Evolutionary conservation across 2,113 vertebrate genomes (phyloP), one percentile per base, ranked within the genome.

Genomic region (Sarotherodon lohbergeri): DNA sequence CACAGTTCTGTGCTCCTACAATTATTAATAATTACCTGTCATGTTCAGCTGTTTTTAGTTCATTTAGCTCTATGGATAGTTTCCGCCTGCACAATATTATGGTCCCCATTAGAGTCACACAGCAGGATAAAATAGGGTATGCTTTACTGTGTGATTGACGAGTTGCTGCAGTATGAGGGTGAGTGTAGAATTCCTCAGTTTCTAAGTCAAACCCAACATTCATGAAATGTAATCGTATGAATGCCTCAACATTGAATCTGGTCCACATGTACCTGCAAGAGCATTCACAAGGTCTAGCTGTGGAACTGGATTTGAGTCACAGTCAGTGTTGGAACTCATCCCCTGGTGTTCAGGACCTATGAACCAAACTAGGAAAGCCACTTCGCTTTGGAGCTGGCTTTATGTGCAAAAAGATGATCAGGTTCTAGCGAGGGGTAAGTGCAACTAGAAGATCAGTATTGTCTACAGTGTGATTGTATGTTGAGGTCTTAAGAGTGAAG

Each of bases 31-130:
- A 48, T 73, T 73, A 48, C 13, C 68, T 73, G 22, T 46, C 68
- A 46, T 73, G 41, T 9, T 68, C 14, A 68, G 36, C 63, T 68
- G 63, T 73, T 73, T 48, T 46, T 48, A 29, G 68, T 48, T 46
- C 68, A 73, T 48, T 73, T 29, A 73, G 41, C 14, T 46, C 68
- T 48, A 29, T 73, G 41, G 41, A 46, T 48, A 46, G 68, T 27
- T 73, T 73, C 68, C 2, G 13, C 22, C 68, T 73, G n/a, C 39
- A 48, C 43, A 48, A 5, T 48, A 48, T 76, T 48, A 48, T 76
- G 43, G 24, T 48, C 24, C 14, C 41, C 41, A 48, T 29, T 48
- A 48, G 41, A 76, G 68, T 76, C 41, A 76, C 43, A 48, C 24
- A 48, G 71, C 24, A 76, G 24, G 43, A 76, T 48, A 19, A 76